Evolutionary conservation across 1,140 invertebrate species (phyloP), one percentile per base, ranked within the genome.

Genomic region (Ceratina japonica): DNA sequence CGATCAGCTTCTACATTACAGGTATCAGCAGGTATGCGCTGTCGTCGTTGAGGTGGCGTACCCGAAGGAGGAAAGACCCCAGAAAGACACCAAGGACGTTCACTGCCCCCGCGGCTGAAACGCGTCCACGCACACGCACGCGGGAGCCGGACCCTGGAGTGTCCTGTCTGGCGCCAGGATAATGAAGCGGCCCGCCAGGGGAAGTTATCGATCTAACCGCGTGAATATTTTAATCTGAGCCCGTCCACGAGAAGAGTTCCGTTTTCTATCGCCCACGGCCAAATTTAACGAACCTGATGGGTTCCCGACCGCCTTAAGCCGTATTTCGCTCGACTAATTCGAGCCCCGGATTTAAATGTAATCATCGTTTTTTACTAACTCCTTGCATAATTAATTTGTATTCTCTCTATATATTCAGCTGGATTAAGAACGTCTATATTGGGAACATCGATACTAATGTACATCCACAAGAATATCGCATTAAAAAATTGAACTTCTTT

Each of bases 21-120:
- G 44, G 20, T 61, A 69, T 80, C 37, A 62, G 61, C 59, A 63
- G 44, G 20, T 61, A 69, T 80, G 51, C 62, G 61, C 20, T 31
- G n/a, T 22, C 31, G 15, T n/a, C n/a, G 24, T 62, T 58, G 59
- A 64, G 37, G 37, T 44, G 37, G 51, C 61, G 56, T 84, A 58
- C 8, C 65, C 63, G 20, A 18, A 79, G 77, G 68, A 78, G 31
- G 69, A 82, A 81, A 64, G 75, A 54, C 27, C 85, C 75, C 84
- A 70, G 56, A 62, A 61, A 63, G 22, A 64, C 73, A 77, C 58
- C 75, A 89, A 89, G 88, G 87, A 88, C 87, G 85, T 88, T 90
- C 86, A 85, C 71, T 87, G 83, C 75, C 65, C 86, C 78, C 75
- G 54, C 61, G 70, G 82, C 59, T 76, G 69, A 87, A 87, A 44